A percentile compares a stretch with the other conserved stretches of the same genome.
These are phyloP conservation scores for Apostichopus japonicus DNA, from an alignment of 35 echinoderm and acorn worm genomes.

Conservation along the genomic window DNA sequence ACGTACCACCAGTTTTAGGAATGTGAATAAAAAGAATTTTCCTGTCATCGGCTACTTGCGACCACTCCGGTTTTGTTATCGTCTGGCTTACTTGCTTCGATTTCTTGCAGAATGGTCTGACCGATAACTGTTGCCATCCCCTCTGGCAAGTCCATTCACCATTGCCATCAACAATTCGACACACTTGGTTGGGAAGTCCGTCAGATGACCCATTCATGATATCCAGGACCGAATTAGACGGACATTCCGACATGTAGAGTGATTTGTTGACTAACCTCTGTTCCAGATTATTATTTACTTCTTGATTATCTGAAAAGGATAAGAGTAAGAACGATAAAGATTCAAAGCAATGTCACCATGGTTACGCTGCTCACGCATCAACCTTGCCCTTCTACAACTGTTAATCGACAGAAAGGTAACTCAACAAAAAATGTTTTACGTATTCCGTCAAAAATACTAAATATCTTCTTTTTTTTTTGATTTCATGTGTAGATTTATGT, in stretches of 20 bases:
- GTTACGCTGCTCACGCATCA: too few relatives aligned
- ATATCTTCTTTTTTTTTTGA: too few relatives aligned
- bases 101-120: not conserved
- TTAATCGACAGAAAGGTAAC: too few relatives aligned
- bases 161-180: not conserved
- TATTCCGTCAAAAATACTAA: too few relatives aligned
- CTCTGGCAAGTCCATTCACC: not conserved
- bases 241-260: not conserved
- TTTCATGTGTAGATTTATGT: too few relatives aligned
- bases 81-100: not conserved
- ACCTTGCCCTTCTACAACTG: too few relatives aligned
- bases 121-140: not conserved
- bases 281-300: too few relatives aligned
- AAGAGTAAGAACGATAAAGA: too few relatives aligned
- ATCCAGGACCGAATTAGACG: not conserved
- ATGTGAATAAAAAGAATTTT: slow-evolving; percentile 26
- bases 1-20: slow-evolving; percentile 12
- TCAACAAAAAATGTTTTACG: too few relatives aligned
- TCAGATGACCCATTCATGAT: not conserved
- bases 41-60: not conserved
- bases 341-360: too few relatives aligned
- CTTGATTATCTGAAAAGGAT: too few relatives aligned
- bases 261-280: too few relatives aligned
- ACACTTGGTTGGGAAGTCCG: not conserved
- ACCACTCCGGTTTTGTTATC: not conserved